These are phyloP conservation scores for Ranitomeya variabilis DNA, from an alignment of 2,113 vertebrate genomes.

Conservation along the genomic window DNA sequence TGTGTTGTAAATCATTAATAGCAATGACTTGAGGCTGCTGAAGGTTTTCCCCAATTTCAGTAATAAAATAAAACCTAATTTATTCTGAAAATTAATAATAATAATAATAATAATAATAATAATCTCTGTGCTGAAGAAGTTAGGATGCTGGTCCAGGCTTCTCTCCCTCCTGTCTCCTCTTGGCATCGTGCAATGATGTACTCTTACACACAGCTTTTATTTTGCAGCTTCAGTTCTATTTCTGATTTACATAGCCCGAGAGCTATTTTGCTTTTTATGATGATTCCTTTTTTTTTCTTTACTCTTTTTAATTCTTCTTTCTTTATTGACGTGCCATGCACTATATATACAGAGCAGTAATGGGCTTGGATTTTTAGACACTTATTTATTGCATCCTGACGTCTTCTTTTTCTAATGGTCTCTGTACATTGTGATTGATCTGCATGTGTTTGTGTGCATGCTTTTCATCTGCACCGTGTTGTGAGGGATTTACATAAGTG, in stretches of 20 bases:
- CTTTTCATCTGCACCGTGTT: constrained; percentile 22
- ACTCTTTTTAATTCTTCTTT: too few relatives aligned
- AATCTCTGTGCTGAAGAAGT: too few relatives aligned
- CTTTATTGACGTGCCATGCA: neutral
- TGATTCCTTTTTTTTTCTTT: neutral
- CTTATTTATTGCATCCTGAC: too few relatives aligned
- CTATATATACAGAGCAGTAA: neutral
- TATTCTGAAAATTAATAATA: neutral
- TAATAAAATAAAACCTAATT: neutral
- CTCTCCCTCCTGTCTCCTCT: neutral
- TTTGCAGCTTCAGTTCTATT: constrained; percentile 1
- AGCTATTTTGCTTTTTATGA: neutral
- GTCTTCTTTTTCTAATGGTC: too few relatives aligned
- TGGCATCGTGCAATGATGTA: neutral
- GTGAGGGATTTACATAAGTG: neutral
- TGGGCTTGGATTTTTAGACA: too few relatives aligned
- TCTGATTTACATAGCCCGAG: neutral
- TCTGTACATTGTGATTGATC: too few relatives aligned
- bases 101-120: neutral
- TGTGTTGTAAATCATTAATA: neutral
- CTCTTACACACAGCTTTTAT: neutral
- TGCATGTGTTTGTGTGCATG: constrained; percentile 24
- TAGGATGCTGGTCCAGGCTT: neutral
- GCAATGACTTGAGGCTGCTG: constrained; percentile 14
- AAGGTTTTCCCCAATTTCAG: neutral